Base-by-base conservation (phyloP, 2,113 vertebrate genomes). In the Eudyptes chrysolophus region DNA sequence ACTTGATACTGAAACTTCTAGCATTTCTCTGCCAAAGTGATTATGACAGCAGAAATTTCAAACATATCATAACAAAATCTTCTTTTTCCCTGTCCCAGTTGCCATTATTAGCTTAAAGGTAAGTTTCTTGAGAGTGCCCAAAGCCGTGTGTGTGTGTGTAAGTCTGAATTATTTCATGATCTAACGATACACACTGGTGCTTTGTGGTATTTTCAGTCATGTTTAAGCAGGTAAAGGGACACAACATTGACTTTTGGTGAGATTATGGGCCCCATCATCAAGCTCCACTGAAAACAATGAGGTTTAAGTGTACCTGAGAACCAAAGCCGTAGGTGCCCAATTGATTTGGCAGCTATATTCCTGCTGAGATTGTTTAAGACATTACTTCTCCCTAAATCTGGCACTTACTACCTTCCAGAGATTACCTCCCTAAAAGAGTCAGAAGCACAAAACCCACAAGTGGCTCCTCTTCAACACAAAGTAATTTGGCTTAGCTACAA, bases 121-220 rank as follows among this genome's bases (percentile, higher is more conserved):
- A 80, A 48, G 2, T 4, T 60, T 84, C 75, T 46, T 42, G 19
- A 29, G 17, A 40, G 19, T 40, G 8, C 9, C 9, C 17, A n/a
- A 36, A 44, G 27, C 42, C 15, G 1, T 4, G 9, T 26, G 7
- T 4, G 12, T 42, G 42, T 15, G 42, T 42, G 10, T 2, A 48
- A 30, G 40, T 29, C 20, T 6, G 51, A 57, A 2, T 44, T 58
- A n/a, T 46, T 90, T 85, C 15, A 32, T 48, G 3, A 32, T 36
- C 30, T 76, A 34, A 57, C 0, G 0, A 29, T 11, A 32, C 10
- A 72, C 9, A 17, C 12, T 21, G 16, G 10, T 49, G 13, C 8
- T 74, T 42, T 55, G 17, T 38, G 25, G 2, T 18, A 54, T 57
- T 89, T 94, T 92, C 32, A 66, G 30, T n/a, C 22, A 49, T 5